Conservation (phyloP, 2,113 vertebrate species). For the Nycticebus coucang region DNA sequence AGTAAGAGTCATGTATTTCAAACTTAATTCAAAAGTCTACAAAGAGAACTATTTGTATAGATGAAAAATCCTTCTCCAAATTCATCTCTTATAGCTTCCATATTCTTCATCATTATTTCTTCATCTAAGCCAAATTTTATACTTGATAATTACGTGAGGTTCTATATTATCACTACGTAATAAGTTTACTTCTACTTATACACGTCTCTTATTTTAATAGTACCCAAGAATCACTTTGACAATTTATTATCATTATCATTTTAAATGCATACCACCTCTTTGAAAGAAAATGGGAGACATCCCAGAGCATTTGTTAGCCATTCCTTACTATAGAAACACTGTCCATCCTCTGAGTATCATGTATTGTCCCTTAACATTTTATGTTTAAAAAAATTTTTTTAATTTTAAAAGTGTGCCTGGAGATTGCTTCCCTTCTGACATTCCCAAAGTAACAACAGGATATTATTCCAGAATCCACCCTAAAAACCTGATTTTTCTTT, state of each 20-base stretch:
- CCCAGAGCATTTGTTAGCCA: constrained; percentile 35
- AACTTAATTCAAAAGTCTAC: constrained; percentile 42
- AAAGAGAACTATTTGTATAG: background rate
- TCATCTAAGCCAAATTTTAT: constrained; percentile 34
- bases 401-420: constrained; percentile 61
- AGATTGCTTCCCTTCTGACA: constrained; percentile 46
- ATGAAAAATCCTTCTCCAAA: constrained; percentile 42
- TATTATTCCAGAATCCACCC: constrained; percentile 42
- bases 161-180: constrained; percentile 6
- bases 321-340: constrained; percentile 39
- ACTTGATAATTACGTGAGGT: constrained; percentile 53
- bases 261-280: constrained; percentile 39
- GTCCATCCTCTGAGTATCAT: constrained; percentile 3
- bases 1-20: background rate
- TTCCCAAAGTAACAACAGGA: constrained; percentile 23
- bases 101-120: constrained; percentile 29
- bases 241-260: constrained; percentile 60
- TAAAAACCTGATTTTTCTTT: constrained; percentile 55
- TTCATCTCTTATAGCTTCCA: constrained; percentile 47
- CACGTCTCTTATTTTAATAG: constrained; percentile 9
- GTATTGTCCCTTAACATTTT: constrained; percentile 33
- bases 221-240: constrained; percentile 51
- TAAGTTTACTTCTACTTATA: constrained; percentile 36
- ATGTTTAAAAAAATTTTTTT: background rate
- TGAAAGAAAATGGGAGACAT: constrained; percentile 52